phyloP scores from a whole-genome alignment of 2,797 vertebrate species.

The Pantherophis alleghaniensis region DNA sequence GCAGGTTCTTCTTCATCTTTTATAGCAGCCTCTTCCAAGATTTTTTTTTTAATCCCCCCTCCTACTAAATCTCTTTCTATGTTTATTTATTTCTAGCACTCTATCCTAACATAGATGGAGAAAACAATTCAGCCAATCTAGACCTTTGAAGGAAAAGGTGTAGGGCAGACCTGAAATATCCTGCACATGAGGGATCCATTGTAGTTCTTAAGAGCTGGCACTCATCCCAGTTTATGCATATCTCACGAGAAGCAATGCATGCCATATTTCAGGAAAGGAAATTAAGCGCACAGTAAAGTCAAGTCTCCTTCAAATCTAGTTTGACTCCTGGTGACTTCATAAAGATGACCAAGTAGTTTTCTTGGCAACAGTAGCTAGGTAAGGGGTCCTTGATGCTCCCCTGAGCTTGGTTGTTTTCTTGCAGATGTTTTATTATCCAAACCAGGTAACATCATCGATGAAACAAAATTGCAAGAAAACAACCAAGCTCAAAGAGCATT shows the following conservation, averaged over 20 bases:
- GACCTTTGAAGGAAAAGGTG: not conserved
- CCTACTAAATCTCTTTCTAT: not conserved
- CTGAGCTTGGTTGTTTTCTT: not conserved
- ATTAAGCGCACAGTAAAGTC: not conserved
- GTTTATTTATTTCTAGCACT: not conserved
- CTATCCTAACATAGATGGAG: not conserved
- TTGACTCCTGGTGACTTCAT: not conserved
- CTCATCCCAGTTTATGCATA: conserved; percentile 19
- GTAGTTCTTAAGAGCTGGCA: conserved; percentile 18
- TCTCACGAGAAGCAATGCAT: not conserved
- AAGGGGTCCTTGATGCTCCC: not conserved
- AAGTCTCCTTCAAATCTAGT: not conserved
- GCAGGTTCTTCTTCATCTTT: not conserved
- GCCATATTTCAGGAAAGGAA: conserved; percentile 4
- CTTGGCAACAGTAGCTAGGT: not conserved
- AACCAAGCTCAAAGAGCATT: not conserved
- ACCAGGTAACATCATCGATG: not conserved
- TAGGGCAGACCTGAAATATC: not conserved
- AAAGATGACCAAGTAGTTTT: not conserved
- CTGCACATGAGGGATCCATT: not conserved
- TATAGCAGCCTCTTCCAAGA: not conserved
- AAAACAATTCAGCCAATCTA: not conserved
- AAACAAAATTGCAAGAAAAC: not conserved
- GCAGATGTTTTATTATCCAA: not conserved
- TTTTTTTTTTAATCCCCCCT: not conserved